phyloP scores from a whole-genome alignment of 2,113 vertebrate species.

The Eclectus roratus region DNA sequence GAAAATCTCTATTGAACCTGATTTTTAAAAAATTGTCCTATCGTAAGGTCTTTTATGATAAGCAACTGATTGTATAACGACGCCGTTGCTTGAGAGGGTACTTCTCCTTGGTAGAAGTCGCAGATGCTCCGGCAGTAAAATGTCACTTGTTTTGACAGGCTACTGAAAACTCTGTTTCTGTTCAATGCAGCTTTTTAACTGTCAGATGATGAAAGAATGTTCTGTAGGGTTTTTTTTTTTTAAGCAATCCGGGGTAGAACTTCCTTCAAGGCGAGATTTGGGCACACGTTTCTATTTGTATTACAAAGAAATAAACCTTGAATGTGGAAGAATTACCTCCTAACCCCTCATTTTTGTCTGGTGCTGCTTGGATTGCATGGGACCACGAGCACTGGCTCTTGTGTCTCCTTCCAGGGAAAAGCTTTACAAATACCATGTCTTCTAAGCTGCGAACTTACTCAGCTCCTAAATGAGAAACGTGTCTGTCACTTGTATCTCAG shows the following conservation, averaged over 20 bases:
- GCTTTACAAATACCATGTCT: neutral
- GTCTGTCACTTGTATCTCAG: neutral
- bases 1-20: neutral
- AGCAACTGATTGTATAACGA: slow-evolving; percentile 45
- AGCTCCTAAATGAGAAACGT: neutral
- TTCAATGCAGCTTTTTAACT: slow-evolving; percentile 67
- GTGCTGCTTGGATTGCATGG: neutral
- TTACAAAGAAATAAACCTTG: slow-evolving; percentile 67
- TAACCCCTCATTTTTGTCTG: neutral
- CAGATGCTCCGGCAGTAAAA: slow-evolving; percentile 18
- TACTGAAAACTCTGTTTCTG: slow-evolving; percentile 41
- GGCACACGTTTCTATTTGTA: slow-evolving; percentile 67
- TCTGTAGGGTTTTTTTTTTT: slow-evolving; percentile 19
- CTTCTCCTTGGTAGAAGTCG: slow-evolving; percentile 46
- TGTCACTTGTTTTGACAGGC: slow-evolving; percentile 53
- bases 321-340: slow-evolving; percentile 63
- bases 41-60: slow-evolving; percentile 4
- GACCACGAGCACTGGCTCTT: neutral
- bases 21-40: neutral
- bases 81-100: neutral
- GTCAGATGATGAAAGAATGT: slow-evolving; percentile 62
- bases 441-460: neutral
- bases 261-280: slow-evolving; percentile 56
- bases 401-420: neutral
- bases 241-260: slow-evolving; percentile 54